A percentile compares a stretch with the other conserved stretches of the same genome.
These are phyloP conservation scores for Xylocampa areola DNA, from an alignment of 2,888 invertebrate species.

Conservation along the genomic window DNA sequence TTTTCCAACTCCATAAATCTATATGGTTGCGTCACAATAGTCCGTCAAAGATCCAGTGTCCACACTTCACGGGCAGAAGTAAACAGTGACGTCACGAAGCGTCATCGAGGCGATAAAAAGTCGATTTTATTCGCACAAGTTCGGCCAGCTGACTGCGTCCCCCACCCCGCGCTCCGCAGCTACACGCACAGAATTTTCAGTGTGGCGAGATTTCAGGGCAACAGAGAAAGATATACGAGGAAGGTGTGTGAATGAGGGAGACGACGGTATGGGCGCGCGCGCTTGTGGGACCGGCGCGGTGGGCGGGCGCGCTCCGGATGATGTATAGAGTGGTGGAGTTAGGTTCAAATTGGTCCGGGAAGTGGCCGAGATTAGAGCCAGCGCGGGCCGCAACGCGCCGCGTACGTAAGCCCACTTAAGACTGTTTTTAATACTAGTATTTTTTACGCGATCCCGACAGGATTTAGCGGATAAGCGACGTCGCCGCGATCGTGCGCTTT, in stretches of 20 bases:
- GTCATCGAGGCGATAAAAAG: slow-evolving; percentile 89
- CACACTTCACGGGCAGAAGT: slow-evolving; percentile 79
- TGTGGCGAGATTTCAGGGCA: slow-evolving; percentile 83
- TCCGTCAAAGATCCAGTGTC: slow-evolving; percentile 75
- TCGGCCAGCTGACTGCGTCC: slow-evolving; percentile 88
- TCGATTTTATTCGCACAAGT: slow-evolving; percentile 89
- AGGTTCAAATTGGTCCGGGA: slow-evolving; percentile 93
- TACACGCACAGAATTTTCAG: slow-evolving; percentile 83
- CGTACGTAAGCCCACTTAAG: slow-evolving; percentile 92
- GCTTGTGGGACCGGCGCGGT: slow-evolving; percentile 78
- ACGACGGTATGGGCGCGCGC: slow-evolving; percentile 70
- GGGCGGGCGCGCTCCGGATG: slow-evolving; percentile 89
- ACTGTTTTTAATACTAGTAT: slow-evolving; percentile 93
- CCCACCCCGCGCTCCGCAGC: slow-evolving; percentile 70
- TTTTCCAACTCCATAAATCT: slow-evolving; percentile 37
- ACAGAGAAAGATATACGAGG: slow-evolving; percentile 66
- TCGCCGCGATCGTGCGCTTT: slow-evolving; percentile 88
- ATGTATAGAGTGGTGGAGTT: slow-evolving; percentile 94
- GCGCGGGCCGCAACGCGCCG: slow-evolving; percentile 91
- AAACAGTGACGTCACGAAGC: slow-evolving; percentile 90
- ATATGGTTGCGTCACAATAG: slow-evolving; percentile 69
- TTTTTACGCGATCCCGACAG: slow-evolving; percentile 90
- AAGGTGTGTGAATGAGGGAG: slow-evolving; percentile 67
- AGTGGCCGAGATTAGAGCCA: slow-evolving; percentile 93
- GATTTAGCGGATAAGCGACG: slow-evolving; percentile 89